These are phyloP conservation scores for Blastobasis adustella DNA, from an alignment of 2,888 invertebrate species.

Conservation along the genomic window DNA sequence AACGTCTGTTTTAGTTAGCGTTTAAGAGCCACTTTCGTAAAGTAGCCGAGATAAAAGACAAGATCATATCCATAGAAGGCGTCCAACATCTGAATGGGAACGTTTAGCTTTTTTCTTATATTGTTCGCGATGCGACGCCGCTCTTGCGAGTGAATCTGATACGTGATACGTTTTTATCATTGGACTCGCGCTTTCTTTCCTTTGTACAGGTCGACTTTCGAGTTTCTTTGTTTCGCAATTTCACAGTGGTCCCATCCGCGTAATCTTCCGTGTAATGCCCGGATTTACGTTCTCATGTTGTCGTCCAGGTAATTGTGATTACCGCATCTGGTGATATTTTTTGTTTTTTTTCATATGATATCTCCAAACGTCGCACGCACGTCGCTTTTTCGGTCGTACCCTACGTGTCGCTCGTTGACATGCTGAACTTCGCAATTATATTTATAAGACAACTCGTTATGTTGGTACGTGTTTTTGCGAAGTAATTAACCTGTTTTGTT, in stretches of 20 bases:
- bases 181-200: conserved; percentile 49
- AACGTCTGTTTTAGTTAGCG: conserved; percentile 18
- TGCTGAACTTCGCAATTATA: conserved; percentile 34
- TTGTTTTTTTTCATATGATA: conserved; percentile 37
- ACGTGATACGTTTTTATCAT: conserved; percentile 45
- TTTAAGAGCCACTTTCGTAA: conserved; percentile 18
- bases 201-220: conserved; percentile 51
- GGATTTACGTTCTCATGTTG: conserved; percentile 42
- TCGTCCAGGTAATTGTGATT: conserved; percentile 49
- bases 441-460: conserved; percentile 8
- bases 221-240: conserved; percentile 63
- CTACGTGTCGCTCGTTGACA: conserved; percentile 42
- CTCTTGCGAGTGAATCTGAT: conserved; percentile 21
- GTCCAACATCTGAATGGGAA: conserved; percentile 8
- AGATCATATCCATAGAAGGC: conserved; percentile 18
- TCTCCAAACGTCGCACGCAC: too few relatives aligned
- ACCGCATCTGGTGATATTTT: conserved; percentile 41
- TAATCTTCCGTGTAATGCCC: conserved; percentile 53
- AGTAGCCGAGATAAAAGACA: conserved; percentile 32
- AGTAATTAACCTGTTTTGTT: conserved; percentile 23
- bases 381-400: too few relatives aligned
- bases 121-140: conserved; percentile 21
- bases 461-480: conserved; percentile 2
- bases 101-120: conserved; percentile 13
- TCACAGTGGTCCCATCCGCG: conserved; percentile 41